phyloP scores from a whole-genome alignment of 2,113 vertebrate genomes.

The Megaptera novaeangliae region DNA sequence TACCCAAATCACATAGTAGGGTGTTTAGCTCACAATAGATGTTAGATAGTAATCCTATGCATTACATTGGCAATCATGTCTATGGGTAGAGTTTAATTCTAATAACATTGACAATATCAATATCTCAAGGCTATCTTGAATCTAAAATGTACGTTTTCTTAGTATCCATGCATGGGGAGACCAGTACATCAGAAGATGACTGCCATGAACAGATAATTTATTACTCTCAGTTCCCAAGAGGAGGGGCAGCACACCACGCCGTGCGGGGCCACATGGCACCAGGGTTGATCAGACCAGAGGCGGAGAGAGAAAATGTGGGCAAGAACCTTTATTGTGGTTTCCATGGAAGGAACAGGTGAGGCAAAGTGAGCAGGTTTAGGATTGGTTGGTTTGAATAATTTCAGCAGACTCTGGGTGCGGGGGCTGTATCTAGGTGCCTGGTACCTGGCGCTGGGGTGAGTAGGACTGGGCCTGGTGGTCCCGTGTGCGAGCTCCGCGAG shows the following conservation, averaged over 20 bases:
- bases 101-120: neutral
- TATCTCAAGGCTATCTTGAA: neutral
- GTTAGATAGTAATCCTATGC: neutral
- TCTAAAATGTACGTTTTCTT: neutral
- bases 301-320: neutral
- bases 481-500: rapidly evolving
- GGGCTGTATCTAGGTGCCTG: too few relatives aligned
- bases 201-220: rapidly evolving
- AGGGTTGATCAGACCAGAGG: neutral
- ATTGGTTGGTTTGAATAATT: neutral
- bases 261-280: neutral
- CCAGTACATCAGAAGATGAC: neutral
- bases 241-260: neutral
- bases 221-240: too few relatives aligned
- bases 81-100: neutral
- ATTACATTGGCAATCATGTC: neutral
- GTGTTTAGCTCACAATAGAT: neutral
- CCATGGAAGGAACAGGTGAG: neutral
- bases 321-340: neutral
- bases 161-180: too few relatives aligned
- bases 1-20: neutral
- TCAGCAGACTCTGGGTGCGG: neutral
- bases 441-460: neutral
- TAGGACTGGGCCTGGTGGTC: neutral
- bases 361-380: neutral